A percentile compares a stretch with the other conserved stretches of the same genome.
Evolutionary conservation across 2,888 invertebrate genomes (phyloP).

Genomic region (Drosophila aldrichi): DNA sequence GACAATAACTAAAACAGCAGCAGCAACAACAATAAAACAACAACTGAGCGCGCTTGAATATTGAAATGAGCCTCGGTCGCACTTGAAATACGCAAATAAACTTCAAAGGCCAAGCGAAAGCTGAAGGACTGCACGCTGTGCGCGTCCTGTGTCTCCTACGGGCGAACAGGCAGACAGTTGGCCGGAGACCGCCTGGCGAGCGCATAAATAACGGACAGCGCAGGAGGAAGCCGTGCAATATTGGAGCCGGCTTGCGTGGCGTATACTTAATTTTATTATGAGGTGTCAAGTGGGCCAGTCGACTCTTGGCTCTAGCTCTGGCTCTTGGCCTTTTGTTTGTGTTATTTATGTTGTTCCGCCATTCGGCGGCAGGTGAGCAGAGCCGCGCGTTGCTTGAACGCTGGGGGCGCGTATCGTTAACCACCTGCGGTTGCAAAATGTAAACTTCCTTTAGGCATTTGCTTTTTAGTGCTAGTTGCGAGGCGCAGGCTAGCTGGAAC

Average conservation of each 20-base stretch:
- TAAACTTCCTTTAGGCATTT: constrained; percentile 81
- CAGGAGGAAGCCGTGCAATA: constrained; percentile 6
- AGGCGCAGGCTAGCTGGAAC: constrained; percentile 12
- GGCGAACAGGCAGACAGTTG: constrained; percentile 15
- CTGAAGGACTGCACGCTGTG: constrained; percentile 71
- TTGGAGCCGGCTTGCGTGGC: constrained; percentile 64
- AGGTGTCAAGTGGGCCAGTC: constrained; percentile 83
- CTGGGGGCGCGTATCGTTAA: constrained; percentile 21
- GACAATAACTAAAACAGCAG: constrained; percentile 47
- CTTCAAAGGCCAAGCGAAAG: constrained; percentile 60
- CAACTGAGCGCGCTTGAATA: constrained; percentile 61
- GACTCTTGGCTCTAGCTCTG: constrained; percentile 61
- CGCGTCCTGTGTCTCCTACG: constrained; percentile 28
- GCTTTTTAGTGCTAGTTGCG: constrained; percentile 68
- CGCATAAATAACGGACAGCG: constrained; percentile 67
- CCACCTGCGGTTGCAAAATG: constrained; percentile 56
- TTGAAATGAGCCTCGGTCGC: constrained; percentile 71
- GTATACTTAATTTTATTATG: constrained; percentile 83
- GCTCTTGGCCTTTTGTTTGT: constrained; percentile 71
- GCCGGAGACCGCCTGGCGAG: constrained; percentile 55
- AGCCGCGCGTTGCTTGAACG: constrained; percentile 36
- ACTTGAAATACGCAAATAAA: constrained; percentile 78
- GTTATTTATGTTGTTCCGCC: constrained; percentile 72
- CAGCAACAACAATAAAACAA: constrained; percentile 35
- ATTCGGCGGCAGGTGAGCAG: constrained; percentile 61